Percentiles rank a stretch among this genome's conserved stretches.
These are phyloP conservation scores for Thaumatotibia leucotreta DNA, from an alignment of 1,140 invertebrate genomes.

Conservation along the genomic window DNA sequence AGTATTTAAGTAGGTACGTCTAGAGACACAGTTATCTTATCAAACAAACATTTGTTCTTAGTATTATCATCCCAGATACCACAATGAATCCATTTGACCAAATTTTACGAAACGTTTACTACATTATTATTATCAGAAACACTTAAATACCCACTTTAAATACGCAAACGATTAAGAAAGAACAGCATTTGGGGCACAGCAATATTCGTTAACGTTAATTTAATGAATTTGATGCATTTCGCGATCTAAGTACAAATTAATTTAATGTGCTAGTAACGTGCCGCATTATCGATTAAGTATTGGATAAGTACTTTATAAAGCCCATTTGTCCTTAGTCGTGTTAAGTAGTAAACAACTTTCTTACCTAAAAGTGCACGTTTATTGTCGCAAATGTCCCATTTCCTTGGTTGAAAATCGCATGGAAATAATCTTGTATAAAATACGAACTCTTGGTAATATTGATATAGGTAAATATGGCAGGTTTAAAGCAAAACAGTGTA, in stretches of 20 bases:
- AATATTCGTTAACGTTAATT: neutral
- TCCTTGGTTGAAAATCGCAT: too few species aligned
- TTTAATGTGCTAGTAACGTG: constrained; percentile 2
- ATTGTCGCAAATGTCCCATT: too few species aligned
- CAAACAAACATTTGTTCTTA: neutral
- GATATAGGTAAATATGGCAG: too few species aligned
- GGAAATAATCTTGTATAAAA: too few species aligned
- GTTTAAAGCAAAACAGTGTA: too few species aligned
- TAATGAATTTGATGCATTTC: neutral
- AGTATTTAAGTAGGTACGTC: neutral
- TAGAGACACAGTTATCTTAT: neutral
- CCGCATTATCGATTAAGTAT: neutral
- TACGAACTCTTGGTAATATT: too few species aligned
- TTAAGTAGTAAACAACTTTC: too few species aligned
- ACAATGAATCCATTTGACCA: constrained; percentile 20
- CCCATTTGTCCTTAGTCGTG: too few species aligned
- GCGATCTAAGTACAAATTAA: neutral
- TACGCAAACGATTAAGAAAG: neutral
- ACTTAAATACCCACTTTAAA: too few species aligned
- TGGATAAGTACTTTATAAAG: too few species aligned
- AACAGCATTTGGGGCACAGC: neutral
- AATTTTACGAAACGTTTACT: constrained; percentile 10
- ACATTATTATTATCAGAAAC: neutral
- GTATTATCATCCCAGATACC: neutral
- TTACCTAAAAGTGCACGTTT: too few species aligned